Base-by-base conservation (phyloP, 2,113 vertebrate species). In the Aspidoscelis tigris region DNA sequence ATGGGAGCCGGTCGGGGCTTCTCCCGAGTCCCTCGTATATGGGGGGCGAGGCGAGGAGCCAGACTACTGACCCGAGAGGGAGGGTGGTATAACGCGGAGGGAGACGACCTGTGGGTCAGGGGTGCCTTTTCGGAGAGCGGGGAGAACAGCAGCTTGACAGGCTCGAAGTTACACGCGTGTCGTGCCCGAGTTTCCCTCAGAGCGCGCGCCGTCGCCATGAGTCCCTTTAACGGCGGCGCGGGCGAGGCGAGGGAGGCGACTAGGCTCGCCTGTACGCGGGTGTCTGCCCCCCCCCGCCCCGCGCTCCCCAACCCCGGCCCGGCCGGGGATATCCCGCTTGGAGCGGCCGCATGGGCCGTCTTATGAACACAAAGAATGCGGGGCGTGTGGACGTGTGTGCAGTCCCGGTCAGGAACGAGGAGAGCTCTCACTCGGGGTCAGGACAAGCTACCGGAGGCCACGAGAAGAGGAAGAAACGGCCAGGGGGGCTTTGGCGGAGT, bases 401-500 rank as follows among this genome's bases (percentile, higher is more conserved):
- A 74, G 53, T 24, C 78, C n/a, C n/a, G 2, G 84, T 12, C 55
- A 82, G 78, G 75, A 64, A 43, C 39, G 8, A 73, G 78, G 43
- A 4, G 80, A 71, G 86, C 70, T 55, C 69, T 55, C 70, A 55
- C 50, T 55, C n/a, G n/a, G 55, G 84, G 79, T 79, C 81, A 82
- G 72, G 83, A 84, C 77, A 65, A 80, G 50, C 76, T 71, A 88
- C 83, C 43, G 44, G 89, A 47, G 80, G 82, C 76, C 66, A 82
- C 53, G 44, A 64, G 61, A 44, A 87, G 47, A 80, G 88, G 86
- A 84, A 86, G 93, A 93, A 93, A 94, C 88, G 91, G 93, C 89
- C 94, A 88, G 91, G 92, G 92, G 88, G 89, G 78, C 80, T 88
- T 86, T 79, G 90, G 87, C 78, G 80, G 11, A 3, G 55, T 58